These are phyloP conservation scores for Nowickia ferox DNA, from an alignment of 2,888 invertebrate species.

Conservation along the genomic window DNA sequence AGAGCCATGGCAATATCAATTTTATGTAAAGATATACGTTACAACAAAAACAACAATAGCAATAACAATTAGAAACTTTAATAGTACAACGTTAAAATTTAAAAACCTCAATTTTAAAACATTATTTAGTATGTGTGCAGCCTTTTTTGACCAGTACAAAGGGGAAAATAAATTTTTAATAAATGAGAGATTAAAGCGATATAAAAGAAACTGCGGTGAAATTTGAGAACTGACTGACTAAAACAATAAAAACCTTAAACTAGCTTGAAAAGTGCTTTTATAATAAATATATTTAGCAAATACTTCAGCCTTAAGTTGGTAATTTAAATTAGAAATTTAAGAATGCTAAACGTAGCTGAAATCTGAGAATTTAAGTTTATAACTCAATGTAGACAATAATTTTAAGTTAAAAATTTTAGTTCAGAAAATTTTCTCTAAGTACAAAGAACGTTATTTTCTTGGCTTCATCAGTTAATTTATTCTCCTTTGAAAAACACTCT, in stretches of 20 bases:
- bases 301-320: no score
- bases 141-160: background rate
- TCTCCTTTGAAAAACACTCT: no score
- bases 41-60: background rate
- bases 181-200: slow-evolving; percentile 18
- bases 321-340: no score
- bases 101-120: slow-evolving; percentile 5
- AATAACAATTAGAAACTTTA: slow-evolving; percentile 5
- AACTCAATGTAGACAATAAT: no score
- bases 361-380: no score
- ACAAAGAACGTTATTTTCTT: no score
- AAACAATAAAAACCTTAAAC: background rate
- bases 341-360: no score
- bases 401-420: no score
- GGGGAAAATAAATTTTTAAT: slow-evolving; percentile 34
- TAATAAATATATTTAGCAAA: no score
- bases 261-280: no score
- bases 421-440: no score
- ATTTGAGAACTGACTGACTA: background rate
- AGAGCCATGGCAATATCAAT: slow-evolving; percentile 15
- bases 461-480: no score
- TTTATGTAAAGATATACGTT: background rate
- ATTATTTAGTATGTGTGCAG: background rate
- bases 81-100: background rate
- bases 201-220: background rate